Conservation (phyloP, 2,888 invertebrate species). For the Drosophila fungiperda region DNA sequence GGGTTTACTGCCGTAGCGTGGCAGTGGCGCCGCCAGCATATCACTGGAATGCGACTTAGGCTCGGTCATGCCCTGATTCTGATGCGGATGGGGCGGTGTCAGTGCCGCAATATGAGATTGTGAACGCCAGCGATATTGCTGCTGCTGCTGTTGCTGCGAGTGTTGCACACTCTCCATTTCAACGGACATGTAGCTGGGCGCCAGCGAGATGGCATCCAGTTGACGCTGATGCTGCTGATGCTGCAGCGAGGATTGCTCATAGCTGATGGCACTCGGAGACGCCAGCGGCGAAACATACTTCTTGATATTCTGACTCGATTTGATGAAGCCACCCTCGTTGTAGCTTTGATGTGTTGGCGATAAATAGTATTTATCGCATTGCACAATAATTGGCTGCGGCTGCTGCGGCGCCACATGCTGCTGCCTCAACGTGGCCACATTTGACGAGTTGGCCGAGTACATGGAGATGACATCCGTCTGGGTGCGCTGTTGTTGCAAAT, state of each 20-base stretch:
- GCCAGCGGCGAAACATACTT: conserved; percentile 82
- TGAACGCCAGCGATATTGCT: conserved; percentile 79
- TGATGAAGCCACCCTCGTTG: conserved; percentile 83
- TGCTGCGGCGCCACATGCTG: conserved; percentile 78
- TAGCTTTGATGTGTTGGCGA: conserved; percentile 84
- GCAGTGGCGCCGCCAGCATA: conserved; percentile 74
- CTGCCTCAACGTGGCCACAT: conserved; percentile 81
- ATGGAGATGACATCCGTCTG: conserved; percentile 72
- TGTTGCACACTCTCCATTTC: conserved; percentile 67
- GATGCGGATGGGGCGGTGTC: conserved; percentile 62
- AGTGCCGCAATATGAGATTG: conserved; percentile 74
- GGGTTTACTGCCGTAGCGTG: conserved; percentile 60
- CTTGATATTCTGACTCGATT: conserved; percentile 84
- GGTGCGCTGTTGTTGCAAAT: conserved; percentile 46
- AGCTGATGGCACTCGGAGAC: conserved; percentile 73
- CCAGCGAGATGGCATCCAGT: conserved; percentile 79
- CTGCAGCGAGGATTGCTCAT: conserved; percentile 57
- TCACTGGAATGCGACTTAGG: conserved; percentile 81
- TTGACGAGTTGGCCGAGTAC: conserved; percentile 82
- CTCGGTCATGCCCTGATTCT: conserved; percentile 55
- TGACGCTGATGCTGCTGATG: conserved; percentile 60
- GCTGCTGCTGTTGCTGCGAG: conserved; percentile 46
- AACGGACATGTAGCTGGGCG: conserved; percentile 79
- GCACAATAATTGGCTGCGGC: conserved; percentile 80
- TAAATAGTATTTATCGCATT: conserved; percentile 84